These are phyloP conservation scores for Megalonaias nervosa DNA, from an alignment of 1,140 invertebrate genomes.

Conservation along the genomic window DNA sequence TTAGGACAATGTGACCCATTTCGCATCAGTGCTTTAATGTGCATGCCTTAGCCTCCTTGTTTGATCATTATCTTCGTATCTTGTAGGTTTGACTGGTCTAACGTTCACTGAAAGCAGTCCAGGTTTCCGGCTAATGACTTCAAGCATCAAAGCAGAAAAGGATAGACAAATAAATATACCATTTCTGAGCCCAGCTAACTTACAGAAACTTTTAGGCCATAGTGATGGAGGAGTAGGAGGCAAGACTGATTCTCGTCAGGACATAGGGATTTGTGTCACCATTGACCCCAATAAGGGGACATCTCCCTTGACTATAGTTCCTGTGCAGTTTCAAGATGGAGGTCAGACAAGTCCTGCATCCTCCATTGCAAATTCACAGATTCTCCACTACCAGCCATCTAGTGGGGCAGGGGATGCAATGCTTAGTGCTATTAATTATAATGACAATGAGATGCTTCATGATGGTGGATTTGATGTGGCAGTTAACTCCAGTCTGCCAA, in stretches of 20 bases:
- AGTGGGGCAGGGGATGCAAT: conserved; percentile 68
- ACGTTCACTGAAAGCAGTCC: too few species aligned
- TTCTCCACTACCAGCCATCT: conserved; percentile 53
- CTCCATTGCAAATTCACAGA: conserved; percentile 37
- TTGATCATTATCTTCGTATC: too few species aligned
- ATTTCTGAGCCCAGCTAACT: conserved; percentile 32
- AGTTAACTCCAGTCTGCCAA: conserved; percentile 51
- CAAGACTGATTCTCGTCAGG: too few species aligned
- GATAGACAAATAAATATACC: conserved; percentile 32
- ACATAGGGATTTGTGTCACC: too few species aligned
- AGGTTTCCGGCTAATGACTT: too few species aligned
- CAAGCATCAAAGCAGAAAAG: too few species aligned
- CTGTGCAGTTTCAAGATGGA: conserved; percentile 58
- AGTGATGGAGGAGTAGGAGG: conserved; percentile 1
- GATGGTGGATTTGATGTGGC: conserved; percentile 69
- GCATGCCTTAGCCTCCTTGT: too few species aligned
- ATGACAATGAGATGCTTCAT: conserved; percentile 68
- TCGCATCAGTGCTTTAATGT: too few species aligned
- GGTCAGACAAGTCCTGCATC: conserved; percentile 63
- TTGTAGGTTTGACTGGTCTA: too few species aligned
- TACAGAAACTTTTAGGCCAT: conserved; percentile 28
- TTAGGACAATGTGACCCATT: too few species aligned
- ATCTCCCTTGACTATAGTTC: conserved; percentile 58
- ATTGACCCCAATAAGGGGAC: conserved; percentile 50
- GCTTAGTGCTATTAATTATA: conserved; percentile 70